These are phyloP conservation scores for Salpingus planirostris DNA, from an alignment of 2,888 invertebrate genomes.

Conservation along the genomic window DNA sequence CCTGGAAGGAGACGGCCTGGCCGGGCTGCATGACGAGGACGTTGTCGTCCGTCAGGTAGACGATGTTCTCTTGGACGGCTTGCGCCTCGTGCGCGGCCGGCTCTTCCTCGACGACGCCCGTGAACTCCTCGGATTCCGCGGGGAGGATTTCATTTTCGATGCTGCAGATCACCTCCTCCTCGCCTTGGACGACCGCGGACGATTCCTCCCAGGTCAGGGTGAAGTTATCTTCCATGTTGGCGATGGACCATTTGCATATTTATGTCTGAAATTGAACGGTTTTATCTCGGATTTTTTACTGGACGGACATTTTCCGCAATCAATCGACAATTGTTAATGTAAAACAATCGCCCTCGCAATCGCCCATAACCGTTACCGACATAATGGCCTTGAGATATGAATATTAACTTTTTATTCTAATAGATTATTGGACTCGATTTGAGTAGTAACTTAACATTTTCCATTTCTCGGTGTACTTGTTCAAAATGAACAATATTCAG, in stretches of 20 bases:
- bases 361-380: too few relatives aligned
- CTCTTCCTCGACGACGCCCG: constrained; percentile 29
- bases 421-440: too few relatives aligned
- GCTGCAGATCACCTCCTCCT: constrained; percentile 48
- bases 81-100: constrained; percentile 8
- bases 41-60: constrained; percentile 38
- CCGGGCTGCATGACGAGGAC: constrained; percentile 35
- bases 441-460: too few relatives aligned
- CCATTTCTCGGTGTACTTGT: too few relatives aligned
- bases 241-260: not conserved
- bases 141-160: constrained; percentile 42
- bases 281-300: too few relatives aligned
- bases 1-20: constrained; percentile 31
- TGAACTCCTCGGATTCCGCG: constrained; percentile 33
- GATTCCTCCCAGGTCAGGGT: constrained; percentile 39
- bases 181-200: constrained; percentile 38
- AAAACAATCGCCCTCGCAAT: too few relatives aligned
- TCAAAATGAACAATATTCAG: too few relatives aligned
- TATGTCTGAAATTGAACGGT: too few relatives aligned
- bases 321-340: too few relatives aligned
- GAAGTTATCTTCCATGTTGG: constrained; percentile 36
- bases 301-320: too few relatives aligned
- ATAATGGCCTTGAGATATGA: too few relatives aligned
- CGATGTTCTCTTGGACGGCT: constrained; percentile 24
- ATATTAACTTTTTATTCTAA: too few relatives aligned